Evolutionary conservation across 1,140 invertebrate genomes (phyloP).

Genomic region (Apis laboriosa): DNA sequence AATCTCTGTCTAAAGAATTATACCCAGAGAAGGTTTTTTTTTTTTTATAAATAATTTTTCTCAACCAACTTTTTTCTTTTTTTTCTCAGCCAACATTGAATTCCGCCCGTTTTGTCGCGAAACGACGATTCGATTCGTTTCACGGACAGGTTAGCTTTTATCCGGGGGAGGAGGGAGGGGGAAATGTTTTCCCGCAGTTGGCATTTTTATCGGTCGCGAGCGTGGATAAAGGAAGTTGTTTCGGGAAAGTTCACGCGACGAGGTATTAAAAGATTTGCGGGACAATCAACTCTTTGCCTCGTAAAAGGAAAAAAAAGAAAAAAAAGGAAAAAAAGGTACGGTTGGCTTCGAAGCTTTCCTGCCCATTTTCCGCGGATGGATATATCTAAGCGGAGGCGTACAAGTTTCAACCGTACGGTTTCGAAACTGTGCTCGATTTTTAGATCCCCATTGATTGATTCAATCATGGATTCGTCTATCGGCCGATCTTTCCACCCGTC

Average conservation of each 20-base stretch:
- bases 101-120: no score
- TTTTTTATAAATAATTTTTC: no score
- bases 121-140: neutral
- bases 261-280: neutral
- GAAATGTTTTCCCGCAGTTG: neutral
- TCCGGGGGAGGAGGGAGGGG: no score
- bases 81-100: no score
- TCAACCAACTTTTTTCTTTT: no score
- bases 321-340: neutral
- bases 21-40: no score
- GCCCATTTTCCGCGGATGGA: neutral
- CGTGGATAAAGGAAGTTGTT: neutral
- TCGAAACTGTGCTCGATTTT: neutral
- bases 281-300: neutral
- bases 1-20: no score
- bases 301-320: neutral
- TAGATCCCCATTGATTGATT: slow-evolving; percentile 21
- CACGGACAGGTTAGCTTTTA: neutral
- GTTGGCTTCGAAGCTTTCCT: slow-evolving; percentile 3
- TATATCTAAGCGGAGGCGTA: neutral
- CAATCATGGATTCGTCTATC: slow-evolving; percentile 38
- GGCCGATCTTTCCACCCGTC: slow-evolving; percentile 30
- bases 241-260: neutral
- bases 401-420: neutral
- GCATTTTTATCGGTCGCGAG: slow-evolving; percentile 16